Base-by-base conservation (phyloP, 2,113 vertebrate genomes). In the Petaurus breviceps region DNA sequence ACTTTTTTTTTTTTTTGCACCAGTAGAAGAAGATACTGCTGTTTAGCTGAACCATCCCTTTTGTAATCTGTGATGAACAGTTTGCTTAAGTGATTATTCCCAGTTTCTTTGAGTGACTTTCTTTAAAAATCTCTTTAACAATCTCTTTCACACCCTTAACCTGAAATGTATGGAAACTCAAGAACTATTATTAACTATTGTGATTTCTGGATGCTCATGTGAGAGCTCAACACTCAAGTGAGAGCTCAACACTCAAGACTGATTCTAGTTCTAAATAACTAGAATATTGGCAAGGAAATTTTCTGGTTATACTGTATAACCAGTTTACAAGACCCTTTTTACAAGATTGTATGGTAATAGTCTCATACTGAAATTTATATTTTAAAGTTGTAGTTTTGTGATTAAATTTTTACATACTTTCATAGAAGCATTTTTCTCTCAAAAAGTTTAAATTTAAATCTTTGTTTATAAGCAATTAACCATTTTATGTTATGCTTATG, bases 401-500 rank as follows among this genome's bases (percentile, higher is more conserved):
- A 84, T 84, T 84, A n/a, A n/a, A 43, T 84, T 84, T 84, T 84
- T 84, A 84, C 7, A 43, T 43, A 8, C n/a, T 84, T 51, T 95
- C 10, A 84, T 22, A 37, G 47, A 89, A 16, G 46, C 50, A 11
- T 91, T 95, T 97, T 53, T 68, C 12, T 37, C 31, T 68, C 11
- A 37, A 84, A 89, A 93, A 92, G 43, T 95, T 89, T 94, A 52
- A 53, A 90, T 51, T 53, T 51, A 92, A 52, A 1, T 8, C 54
- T 95, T 91, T 55, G 8, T 77, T 9, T 77, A 6, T 24, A 61
- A 43, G 50, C 12, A 68, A 84, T 84, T 77, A 43, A 43, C 3
- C 12, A 50, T 84, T 47, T 95, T 95, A 94, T 90, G 91, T 94
- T 93, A 92, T 77, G 52, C 43, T 1, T 91, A 84, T 25, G 55